Base-by-base conservation (phyloP, 2,113 vertebrate species). In the Odontesthes bonariensis region DNA sequence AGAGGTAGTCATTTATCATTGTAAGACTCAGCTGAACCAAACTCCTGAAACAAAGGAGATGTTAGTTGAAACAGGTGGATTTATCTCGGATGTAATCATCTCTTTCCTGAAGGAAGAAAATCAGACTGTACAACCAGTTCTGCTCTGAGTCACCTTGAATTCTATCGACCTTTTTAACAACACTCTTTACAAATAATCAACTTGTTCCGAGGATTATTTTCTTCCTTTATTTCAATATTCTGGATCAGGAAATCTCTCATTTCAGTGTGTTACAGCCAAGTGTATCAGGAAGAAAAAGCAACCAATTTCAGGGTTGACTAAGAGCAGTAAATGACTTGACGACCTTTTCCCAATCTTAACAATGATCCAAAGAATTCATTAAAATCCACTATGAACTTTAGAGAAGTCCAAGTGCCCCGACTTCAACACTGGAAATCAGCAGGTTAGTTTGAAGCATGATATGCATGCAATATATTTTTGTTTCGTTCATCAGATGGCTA, bases 241-340 rank as follows among this genome's bases (percentile, higher is more conserved):
- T 40, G 33, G 56, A 53, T 61, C n/a, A 61, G 40, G 22, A 56
- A 35, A 53, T 33, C 16, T 69, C 3, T 61, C 47, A 59, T 79
- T 55, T 60, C 19, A 67, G 44, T 42, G 54, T 5, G 23, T 22
- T 10, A 58, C 47, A 32, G 56, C 35, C 6, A 9, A 13, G 11
- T 22, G 27, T 62, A 74, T 59, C 63, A 59, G 67, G 44, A n/a
- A 65, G 8, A 20, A 62, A 72, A 47, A 55, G 35, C n/a, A 64
- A 46, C 57, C 68, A 44, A 86, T 84, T 84, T 86, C 74, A 77
- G 60, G 76, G 81, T 32, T 76, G 78, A 73, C 22, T 73, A 46
- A 63, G 81, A 54, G 67, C 49, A 42, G 38, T n/a, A 46, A 75
- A 67, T 61, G 53, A 38, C 61, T 23, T 54, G 62, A 79, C 35